Evolutionary conservation across 2,888 invertebrate species (phyloP), one percentile per base, ranked within the genome.

Genomic region (Drosophila suboccidentalis): DNA sequence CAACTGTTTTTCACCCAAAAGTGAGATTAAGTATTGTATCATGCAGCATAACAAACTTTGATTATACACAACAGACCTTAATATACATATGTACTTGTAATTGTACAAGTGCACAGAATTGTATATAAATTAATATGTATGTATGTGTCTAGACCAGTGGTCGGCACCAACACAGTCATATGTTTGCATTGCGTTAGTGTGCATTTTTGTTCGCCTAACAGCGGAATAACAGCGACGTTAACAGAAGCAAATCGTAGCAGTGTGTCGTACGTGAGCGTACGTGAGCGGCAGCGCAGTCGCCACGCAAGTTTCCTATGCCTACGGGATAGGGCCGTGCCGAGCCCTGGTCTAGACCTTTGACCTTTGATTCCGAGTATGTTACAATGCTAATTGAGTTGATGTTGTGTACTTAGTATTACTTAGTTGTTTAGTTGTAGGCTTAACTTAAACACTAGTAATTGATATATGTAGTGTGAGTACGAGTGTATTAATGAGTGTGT

Each of bases 371-470:
- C 58, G 47, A 58, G 58, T 71, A 66, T 76, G 54, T 72, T 84
- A 70, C 88, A 73, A 65, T 87, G 71, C 76, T 87, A 84, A 84
- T 87, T 87, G 85, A 78, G 87, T 76, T 65, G 55, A 58, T 65
- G 29, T 46, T 54, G 50, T 66, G 57, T 55, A 71, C 63, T 79
- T 79, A 75, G 34, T 57, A 38, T 17, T 22, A 58, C 41, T 44
- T 22, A 58, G 44, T 44, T 43, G 41, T 49, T 75, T 59, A 75
- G 75, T 67, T 44, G 54, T 68, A 55, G 68, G 62, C 73, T 77
- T 71, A 55, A 51, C 89, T 90, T 88, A 82, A 73, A 69, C 62
- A 43, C 83, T 86, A 90, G 78, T 86, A 86, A 86, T 86, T 86
- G 86, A 86, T 86, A 75, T 73, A 86, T 73, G 90, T 90, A 90